Base-by-base conservation (phyloP, 2,797 vertebrate species). In the Esox masquinongy region DNA sequence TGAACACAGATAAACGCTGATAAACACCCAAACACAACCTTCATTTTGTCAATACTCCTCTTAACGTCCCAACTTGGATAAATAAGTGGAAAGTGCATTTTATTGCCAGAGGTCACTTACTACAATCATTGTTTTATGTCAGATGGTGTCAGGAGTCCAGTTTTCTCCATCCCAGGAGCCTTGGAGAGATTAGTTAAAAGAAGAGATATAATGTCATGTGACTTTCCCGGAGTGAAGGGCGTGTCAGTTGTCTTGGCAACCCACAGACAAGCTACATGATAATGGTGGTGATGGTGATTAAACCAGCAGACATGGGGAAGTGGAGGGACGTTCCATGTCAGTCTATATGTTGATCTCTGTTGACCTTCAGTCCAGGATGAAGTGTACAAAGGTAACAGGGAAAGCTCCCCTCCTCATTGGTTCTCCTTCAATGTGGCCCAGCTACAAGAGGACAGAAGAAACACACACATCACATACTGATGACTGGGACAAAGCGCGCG, bases 401-500 rank as follows among this genome's bases (percentile, higher is more conserved):
- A 99, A 99, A 2, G 97, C 98, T 82, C 97, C 98, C 92, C 96
- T 95, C 80, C 96, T 96, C 82, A 93, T 89, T 1, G 97, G 97
- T 7, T 99, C 97, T 17, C 97, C 96, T 53, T 99, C 97, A n/a
- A 99, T 95, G 90, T 99, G 97, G 79, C 98, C 98, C 70, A 99
- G 95, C 98, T 99, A 93, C 39, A 82, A 68, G 56, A 82, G 24
- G 36, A 64, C 50, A 79, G 49, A 36, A 78, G 5, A 59, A 66
- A 74, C 9, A 8, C 12, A 36, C 53, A 24, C 7, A 14, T 24
- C 16, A 50, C 39, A 49, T 19, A 71, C 24, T 3, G 12, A 74
- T 4, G 2, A 14, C 24, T 7, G 7, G 11, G 14, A 29, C 49
- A 17, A 9, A 71, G 14, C 49, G 31, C 12, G 47, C 26, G 59